Conservation (phyloP, 2,113 vertebrate genomes). For the Aptenodytes forsteri region DNA sequence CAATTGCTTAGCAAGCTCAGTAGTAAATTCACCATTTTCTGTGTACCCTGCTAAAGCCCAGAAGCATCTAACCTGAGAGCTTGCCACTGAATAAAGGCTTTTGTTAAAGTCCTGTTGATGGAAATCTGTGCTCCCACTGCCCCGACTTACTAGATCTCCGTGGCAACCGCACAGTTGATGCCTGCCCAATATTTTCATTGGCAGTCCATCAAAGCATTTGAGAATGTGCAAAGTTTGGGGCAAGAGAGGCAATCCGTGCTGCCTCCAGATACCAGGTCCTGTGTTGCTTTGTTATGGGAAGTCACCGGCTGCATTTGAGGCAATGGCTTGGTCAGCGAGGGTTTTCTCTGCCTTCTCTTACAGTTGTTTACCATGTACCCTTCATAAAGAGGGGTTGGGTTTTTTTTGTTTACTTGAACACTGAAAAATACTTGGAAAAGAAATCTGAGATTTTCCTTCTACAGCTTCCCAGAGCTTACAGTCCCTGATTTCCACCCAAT, state of each 20-base stretch:
- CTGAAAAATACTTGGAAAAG: not conserved
- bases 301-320: not conserved
- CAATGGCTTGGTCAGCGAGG: not conserved
- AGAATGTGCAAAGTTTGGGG: conserved; percentile 44
- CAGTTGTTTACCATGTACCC: accelerated
- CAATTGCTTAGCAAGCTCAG: not conserved
- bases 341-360: not conserved
- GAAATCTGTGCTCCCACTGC: conserved; percentile 76
- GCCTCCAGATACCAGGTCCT: not conserved
- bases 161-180: conserved; percentile 66
- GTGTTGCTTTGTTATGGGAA: not conserved
- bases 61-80: conserved; percentile 58
- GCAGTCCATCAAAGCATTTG: conserved; percentile 74
- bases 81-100: conserved; percentile 79
- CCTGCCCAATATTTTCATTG: conserved; percentile 81
- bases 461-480: not conserved
- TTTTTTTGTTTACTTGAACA: accelerated
- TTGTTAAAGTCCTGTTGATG: conserved; percentile 76
- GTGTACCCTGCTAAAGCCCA: conserved; percentile 50
- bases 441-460: not conserved
- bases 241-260: not conserved
- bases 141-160: conserved; percentile 62
- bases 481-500: not conserved
- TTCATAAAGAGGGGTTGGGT: not conserved
- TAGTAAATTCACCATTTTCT: not conserved